Percentiles rank a stretch among this genome's conserved stretches.
Conservation (phyloP, 2,113 vertebrate species). For the Ictalurus punctatus region DNA sequence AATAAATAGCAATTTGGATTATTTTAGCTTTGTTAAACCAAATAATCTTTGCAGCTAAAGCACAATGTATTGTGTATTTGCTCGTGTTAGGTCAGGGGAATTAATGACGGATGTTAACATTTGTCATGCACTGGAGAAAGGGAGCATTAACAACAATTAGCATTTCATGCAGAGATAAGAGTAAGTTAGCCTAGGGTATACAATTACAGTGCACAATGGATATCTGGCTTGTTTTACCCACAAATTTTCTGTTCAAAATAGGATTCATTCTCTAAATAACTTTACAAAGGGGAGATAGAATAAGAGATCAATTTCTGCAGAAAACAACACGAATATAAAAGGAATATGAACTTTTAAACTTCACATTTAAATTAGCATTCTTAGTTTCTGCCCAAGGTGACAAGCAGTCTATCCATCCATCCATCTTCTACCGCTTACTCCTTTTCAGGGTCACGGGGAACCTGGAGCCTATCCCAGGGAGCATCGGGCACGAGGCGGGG, state of each 20-base stretch:
- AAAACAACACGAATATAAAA: background rate
- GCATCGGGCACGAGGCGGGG: too few relatives aligned
- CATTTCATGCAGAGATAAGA: slow-evolving; percentile 59
- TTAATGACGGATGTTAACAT: slow-evolving; percentile 63
- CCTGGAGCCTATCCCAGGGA: too few relatives aligned
- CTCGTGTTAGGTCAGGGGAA: slow-evolving; percentile 28
- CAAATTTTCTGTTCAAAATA: background rate
- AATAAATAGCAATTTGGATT: background rate
- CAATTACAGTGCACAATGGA: slow-evolving; percentile 49
- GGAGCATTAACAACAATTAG: slow-evolving; percentile 63
- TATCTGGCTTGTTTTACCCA: slow-evolving; percentile 37
- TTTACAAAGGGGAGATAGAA: background rate
- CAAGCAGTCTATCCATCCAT: background rate
- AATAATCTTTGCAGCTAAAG: slow-evolving; percentile 56
- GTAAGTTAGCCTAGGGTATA: slow-evolving; percentile 53
- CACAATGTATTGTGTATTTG: slow-evolving; percentile 14
- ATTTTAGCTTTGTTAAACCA: slow-evolving; percentile 4
- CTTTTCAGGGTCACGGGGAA: too few relatives aligned
- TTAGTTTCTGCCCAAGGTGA: background rate
- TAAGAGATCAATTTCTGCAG: background rate
- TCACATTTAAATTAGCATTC: background rate
- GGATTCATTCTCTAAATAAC: background rate
- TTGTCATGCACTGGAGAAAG: slow-evolving; percentile 44
- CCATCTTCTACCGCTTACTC: too few relatives aligned
- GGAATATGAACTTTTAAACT: background rate